phyloP scores from a whole-genome alignment of 2,888 invertebrate genomes.

The Machimus atricapillus region DNA sequence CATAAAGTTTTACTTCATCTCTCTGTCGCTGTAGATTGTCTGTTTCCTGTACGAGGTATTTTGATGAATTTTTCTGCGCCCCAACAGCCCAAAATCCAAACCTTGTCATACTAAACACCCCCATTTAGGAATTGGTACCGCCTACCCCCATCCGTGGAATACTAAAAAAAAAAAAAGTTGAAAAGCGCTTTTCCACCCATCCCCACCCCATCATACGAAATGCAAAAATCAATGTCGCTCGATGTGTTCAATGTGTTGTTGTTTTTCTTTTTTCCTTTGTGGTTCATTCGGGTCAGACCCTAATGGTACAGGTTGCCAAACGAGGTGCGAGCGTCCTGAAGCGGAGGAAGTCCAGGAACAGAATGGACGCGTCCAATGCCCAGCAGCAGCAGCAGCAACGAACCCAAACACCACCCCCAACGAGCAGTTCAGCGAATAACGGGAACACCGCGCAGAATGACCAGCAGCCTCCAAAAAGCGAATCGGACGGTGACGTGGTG shows the following conservation, averaged over 20 bases:
- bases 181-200: neutral
- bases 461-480: conserved; percentile 47
- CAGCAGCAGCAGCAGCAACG: conserved; percentile 53
- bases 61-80: neutral
- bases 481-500: conserved; percentile 71
- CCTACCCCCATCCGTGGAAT: neutral
- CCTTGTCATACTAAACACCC: neutral
- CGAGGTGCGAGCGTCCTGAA: conserved; percentile 77
- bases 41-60: neutral
- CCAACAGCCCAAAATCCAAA: neutral
- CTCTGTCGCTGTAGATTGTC: neutral
- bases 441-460: conserved; percentile 34
- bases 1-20: neutral
- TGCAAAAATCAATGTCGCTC: conserved; percentile 50
- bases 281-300: conserved; percentile 65
- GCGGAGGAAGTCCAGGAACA: conserved; percentile 72
- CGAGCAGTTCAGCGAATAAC: conserved; percentile 52
- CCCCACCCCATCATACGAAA: neutral
- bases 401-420: conserved; percentile 50
- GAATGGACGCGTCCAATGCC: conserved; percentile 66
- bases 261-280: conserved; percentile 47
- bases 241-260: conserved; percentile 54
- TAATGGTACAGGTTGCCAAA: conserved; percentile 76
- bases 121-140: neutral
- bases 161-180: conserved; percentile 2